Evolutionary conservation across 2,113 vertebrate genomes (phyloP).

Genomic region (Aegithalos caudatus): DNA sequence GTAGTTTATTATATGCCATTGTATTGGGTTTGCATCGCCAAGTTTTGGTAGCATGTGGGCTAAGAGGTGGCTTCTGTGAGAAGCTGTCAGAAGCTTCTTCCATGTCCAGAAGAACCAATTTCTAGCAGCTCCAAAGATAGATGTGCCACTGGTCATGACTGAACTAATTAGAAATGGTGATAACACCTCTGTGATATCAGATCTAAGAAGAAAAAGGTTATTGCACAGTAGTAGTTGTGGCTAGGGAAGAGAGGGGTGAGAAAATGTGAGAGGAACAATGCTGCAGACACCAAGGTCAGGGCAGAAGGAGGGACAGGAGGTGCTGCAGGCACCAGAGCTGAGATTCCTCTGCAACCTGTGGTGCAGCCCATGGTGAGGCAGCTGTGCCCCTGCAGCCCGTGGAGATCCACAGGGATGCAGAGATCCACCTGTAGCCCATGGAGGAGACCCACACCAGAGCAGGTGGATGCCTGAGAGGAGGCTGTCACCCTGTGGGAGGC

Average conservation of each 20-base stretch:
- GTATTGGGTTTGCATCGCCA: background rate
- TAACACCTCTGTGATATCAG: background rate
- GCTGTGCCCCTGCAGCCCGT: background rate
- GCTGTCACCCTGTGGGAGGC: background rate
- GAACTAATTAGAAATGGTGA: background rate
- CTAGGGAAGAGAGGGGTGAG: background rate
- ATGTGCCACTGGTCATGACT: background rate
- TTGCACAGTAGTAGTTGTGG: background rate
- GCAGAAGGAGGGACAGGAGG: background rate
- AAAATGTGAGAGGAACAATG: background rate
- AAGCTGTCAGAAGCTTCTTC: background rate
- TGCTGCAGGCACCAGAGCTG: background rate
- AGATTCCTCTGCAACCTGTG: fast-evolving
- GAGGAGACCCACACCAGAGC: background rate
- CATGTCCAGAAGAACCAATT: background rate
- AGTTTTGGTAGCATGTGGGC: background rate
- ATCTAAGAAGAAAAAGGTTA: background rate
- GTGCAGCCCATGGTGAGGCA: background rate
- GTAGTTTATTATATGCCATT: background rate
- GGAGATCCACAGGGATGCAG: background rate
- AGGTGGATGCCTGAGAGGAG: background rate
- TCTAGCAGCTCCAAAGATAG: background rate
- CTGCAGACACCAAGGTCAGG: background rate
- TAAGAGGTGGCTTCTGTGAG: background rate
- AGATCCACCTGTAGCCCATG: background rate